Base-by-base conservation (phyloP, 1,140 invertebrate genomes). In the Euura saliciscinereae region DNA sequence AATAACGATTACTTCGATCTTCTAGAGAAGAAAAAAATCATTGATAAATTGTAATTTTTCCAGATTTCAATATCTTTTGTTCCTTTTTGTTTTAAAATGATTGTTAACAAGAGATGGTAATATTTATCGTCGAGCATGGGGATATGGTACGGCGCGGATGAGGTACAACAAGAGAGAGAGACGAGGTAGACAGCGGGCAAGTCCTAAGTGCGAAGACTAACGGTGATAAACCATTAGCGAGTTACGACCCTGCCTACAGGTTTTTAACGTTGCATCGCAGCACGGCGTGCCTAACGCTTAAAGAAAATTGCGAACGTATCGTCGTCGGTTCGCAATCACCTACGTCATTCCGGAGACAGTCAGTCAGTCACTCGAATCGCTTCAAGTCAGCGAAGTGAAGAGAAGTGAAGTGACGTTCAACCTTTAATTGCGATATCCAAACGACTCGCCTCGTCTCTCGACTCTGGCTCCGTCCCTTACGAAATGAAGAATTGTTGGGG, bases 171-270 rank as follows among this genome's bases (percentile, higher is more conserved):
- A 11, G 8, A 59, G 51, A 59, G 51, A 59, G 6, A n/a, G 8
- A 59, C 8, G 13, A 59, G 51, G 51, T 6, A 59, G 51, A 59
- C 51, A 28, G 28, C 28, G 51, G 51, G 51, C 51, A 28, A 28
- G 28, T 28, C 51, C 51, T 59, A 59, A 59, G 51, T 59, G 51
- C 51, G 51, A 59, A 59, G 51, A 11, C 51, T 59, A 69, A 69
- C 68, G 68, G 68, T 69, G 8, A 73, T 75, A 70, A 75, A 75
- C 71, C 69, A 75, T 75, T 75, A 75, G 71, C 74, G 69, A 73
- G 74, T 75, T 75, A 75, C 69, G 65, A 75, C 68, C 28, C 68
- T 42, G 66, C 10, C 28, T 10, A 28, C 28, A 44, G 43, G 66
- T 67, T 44, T 10, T 10, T 10, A 42, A 67, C 66, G 66, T 13